Evolutionary conservation across 1,140 invertebrate genomes (phyloP).

Genomic region (Ruditapes philippinarum): DNA sequence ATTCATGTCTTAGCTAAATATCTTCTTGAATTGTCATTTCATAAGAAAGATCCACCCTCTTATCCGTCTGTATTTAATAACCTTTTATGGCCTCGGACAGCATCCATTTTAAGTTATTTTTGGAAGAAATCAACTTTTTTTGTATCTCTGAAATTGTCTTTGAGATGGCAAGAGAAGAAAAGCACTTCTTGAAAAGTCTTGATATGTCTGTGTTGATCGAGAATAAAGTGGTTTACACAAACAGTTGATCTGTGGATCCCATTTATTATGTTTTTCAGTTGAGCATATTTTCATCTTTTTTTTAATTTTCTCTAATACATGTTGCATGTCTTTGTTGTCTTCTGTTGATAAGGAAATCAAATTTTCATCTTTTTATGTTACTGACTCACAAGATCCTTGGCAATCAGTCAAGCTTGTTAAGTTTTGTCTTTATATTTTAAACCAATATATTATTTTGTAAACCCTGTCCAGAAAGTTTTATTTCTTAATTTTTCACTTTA

Average conservation of each 20-base stretch:
- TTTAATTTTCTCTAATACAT: neutral
- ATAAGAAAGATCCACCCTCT: conserved; percentile 45
- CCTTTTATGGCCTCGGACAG: neutral
- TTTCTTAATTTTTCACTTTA: conserved; percentile 4
- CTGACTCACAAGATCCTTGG: neutral
- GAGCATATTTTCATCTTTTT: neutral
- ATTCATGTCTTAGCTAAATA: conserved; percentile 4
- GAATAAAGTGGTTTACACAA: conserved; percentile 60
- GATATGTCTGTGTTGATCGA: conserved; percentile 38
- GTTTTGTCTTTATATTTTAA: neutral
- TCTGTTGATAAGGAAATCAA: neutral
- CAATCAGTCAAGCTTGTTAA: neutral
- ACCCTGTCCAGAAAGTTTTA: neutral
- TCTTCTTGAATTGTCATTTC: conserved; percentile 57
- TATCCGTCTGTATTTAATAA: conserved; percentile 37
- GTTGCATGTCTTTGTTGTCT: neutral
- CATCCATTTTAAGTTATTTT: conserved; percentile 63
- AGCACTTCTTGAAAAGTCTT: conserved; percentile 44
- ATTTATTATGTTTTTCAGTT: neutral
- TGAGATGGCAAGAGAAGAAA: conserved; percentile 63
- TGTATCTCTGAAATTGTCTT: conserved; percentile 47
- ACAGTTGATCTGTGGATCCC: conserved; percentile 62
- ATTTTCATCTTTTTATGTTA: neutral
- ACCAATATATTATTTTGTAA: conserved; percentile 33
- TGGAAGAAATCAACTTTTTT: conserved; percentile 52